Conservation (phyloP, 1,140 invertebrate species). For the Apis dorsata region DNA sequence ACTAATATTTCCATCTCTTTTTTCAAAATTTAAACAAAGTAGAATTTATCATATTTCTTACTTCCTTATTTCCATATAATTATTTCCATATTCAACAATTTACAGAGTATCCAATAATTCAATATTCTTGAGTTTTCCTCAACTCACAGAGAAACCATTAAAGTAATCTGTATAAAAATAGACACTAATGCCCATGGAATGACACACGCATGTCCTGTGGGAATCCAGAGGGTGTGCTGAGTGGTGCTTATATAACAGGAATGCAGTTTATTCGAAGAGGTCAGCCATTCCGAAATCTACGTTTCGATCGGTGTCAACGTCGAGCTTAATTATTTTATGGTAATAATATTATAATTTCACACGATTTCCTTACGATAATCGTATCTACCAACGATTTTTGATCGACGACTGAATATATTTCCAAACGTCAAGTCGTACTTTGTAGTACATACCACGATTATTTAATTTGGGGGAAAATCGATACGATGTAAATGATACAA, state of each 20-base stretch:
- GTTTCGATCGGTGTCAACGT: constrained; percentile 51
- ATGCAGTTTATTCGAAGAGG: constrained; percentile 54
- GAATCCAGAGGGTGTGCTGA: constrained; percentile 74
- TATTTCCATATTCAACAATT: background rate
- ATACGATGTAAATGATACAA: background rate
- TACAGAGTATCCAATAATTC: background rate
- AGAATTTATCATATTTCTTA: background rate
- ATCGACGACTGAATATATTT: background rate
- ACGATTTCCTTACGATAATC: background rate
- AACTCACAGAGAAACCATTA: no score
- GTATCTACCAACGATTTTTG: background rate
- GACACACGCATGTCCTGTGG: constrained; percentile 63
- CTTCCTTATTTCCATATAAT: background rate
- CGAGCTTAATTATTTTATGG: background rate
- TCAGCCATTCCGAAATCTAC: constrained; percentile 33
- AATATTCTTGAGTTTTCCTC: background rate
- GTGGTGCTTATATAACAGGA: constrained; percentile 70
- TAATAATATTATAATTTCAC: background rate
- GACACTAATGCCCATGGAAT: background rate
- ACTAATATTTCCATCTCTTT: background rate
- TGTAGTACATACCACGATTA: no score
- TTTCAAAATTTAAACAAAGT: background rate
- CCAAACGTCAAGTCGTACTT: no score
- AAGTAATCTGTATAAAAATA: background rate
- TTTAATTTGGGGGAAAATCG: constrained; percentile 1